Conservation (phyloP, 2,888 invertebrate species). For the Coelogynopora nodosa region DNA sequence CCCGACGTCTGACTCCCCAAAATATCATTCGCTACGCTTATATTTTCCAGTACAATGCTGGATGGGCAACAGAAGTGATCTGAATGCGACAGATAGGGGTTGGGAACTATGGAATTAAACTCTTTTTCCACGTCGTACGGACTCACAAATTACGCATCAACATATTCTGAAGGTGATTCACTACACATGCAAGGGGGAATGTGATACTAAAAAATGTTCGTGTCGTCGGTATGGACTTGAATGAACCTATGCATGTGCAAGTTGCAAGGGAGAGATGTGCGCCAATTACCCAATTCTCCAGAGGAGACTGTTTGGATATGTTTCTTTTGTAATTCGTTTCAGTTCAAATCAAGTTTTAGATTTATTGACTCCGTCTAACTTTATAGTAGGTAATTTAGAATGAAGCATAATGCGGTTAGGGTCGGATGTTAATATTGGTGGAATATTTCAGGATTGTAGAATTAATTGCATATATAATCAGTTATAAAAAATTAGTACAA, state of each 20-base stretch:
- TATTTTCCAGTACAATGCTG: neutral
- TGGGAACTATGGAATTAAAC: neutral
- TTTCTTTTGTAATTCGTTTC: neutral
- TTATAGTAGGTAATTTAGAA: too few species aligned
- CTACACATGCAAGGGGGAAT: neutral
- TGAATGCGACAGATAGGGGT: neutral
- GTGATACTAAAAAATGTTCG: neutral
- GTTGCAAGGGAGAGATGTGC: neutral
- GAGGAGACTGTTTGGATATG: neutral
- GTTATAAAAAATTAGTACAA: too few species aligned
- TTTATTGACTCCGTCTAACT: neutral
- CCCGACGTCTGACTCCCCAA: neutral
- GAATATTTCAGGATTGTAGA: too few species aligned
- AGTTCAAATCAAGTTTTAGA: neutral
- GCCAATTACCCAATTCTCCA: neutral
- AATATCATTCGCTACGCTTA: neutral
- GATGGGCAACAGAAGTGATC: neutral
- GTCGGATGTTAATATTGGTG: too few species aligned
- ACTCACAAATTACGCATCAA: neutral
- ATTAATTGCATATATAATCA: too few species aligned
- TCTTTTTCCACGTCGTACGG: neutral
- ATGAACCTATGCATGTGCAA: neutral
- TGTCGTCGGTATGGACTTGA: neutral
- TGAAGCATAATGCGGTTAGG: too few species aligned
- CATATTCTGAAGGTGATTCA: neutral